A percentile compares a stretch with the other conserved stretches of the same genome.
Conservation (phyloP, 2,113 vertebrate genomes). For the Coptodon bakossiorum region DNA sequence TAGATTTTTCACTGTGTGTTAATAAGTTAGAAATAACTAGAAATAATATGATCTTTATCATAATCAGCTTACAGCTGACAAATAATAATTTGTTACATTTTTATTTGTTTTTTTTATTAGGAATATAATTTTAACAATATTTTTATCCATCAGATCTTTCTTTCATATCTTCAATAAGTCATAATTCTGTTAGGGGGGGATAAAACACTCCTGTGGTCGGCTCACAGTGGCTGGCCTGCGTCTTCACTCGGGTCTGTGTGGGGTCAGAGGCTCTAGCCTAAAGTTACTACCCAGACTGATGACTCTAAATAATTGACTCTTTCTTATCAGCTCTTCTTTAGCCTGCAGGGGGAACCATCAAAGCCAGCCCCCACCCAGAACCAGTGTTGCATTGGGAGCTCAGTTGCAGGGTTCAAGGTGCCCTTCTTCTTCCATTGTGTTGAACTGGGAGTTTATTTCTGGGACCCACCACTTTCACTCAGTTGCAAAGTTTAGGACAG, state of each 20-base stretch:
- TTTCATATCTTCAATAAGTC: not conserved
- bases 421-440: not conserved
- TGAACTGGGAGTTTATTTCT: not conserved
- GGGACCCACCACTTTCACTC: not conserved
- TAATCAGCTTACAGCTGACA: not conserved
- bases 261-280: not conserved
- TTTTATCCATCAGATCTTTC: not conserved
- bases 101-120: not conserved
- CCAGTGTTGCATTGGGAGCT: not conserved
- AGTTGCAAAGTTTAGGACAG: not conserved
- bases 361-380: not conserved
- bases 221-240: not conserved
- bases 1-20: not conserved
- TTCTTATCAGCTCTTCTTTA: not conserved
- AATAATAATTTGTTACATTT: not conserved
- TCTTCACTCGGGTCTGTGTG: not conserved
- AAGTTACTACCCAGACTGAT: not conserved
- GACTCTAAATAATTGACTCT: slow-evolving; percentile 34
- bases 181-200: not conserved
- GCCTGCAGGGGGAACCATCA: not conserved
- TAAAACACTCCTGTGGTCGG: slow-evolving; percentile 28
- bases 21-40: not conserved
- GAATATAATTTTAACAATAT: not conserved
- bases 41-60: not conserved
- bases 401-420: not conserved